Evolutionary conservation across 2,113 vertebrate species (phyloP).

Genomic region (Machaerirhynchus nigripectus): DNA sequence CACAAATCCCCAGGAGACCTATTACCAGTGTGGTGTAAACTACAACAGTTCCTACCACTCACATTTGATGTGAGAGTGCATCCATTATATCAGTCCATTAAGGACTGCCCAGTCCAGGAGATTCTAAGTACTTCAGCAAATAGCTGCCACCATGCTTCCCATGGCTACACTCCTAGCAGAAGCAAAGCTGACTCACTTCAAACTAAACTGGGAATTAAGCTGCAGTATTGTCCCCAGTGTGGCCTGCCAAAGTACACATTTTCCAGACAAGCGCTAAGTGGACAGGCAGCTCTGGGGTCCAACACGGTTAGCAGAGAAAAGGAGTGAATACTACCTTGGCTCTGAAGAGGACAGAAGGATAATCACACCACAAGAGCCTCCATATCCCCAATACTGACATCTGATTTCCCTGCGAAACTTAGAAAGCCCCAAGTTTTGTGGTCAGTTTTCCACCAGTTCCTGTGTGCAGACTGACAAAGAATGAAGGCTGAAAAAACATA

Average conservation of each 20-base stretch:
- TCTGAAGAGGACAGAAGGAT: background rate
- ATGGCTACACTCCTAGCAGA: background rate
- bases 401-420: background rate
- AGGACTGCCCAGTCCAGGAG: background rate
- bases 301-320: fast-evolving
- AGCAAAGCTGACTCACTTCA: background rate
- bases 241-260: background rate
- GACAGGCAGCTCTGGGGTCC: background rate
- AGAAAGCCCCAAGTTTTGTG: background rate
- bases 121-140: background rate
- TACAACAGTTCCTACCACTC: background rate
- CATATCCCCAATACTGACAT: background rate
- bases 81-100: background rate
- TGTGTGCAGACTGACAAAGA: background rate
- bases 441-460: background rate
- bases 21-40: background rate
- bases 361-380: background rate
- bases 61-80: background rate
- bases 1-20: background rate
- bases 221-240: background rate
- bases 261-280: background rate
- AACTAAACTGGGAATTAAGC: background rate
- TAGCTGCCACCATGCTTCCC: background rate
- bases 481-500: background rate
- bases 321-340: background rate